phyloP scores from a whole-genome alignment of 2,797 vertebrate genomes.

The Ctenosaura bakeri region DNA sequence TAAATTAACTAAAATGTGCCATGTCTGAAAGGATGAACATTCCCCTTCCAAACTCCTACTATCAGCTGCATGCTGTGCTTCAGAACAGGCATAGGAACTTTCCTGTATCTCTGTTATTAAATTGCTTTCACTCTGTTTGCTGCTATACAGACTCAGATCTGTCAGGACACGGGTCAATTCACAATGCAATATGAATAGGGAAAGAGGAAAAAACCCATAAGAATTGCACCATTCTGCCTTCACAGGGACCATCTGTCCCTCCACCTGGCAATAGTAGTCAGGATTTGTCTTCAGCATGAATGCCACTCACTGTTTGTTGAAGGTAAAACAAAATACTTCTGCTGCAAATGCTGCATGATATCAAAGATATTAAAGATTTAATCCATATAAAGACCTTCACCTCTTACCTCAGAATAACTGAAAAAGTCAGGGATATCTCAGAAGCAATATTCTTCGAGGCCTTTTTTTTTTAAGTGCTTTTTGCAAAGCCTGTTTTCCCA shows the following conservation, averaged over 20 bases:
- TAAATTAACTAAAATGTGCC: not conserved
- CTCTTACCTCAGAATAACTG: not conserved
- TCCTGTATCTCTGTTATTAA: slow-evolving; percentile 14
- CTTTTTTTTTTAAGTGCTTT: not conserved
- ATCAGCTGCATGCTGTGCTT: not conserved
- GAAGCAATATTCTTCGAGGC: not conserved
- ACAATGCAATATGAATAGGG: slow-evolving; percentile 35
- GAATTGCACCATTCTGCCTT: slow-evolving; percentile 58
- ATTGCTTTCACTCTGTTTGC: slow-evolving; percentile 16
- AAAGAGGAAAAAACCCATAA: not conserved
- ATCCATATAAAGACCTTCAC: slow-evolving; percentile 19
- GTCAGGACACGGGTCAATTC: not conserved
- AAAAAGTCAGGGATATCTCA: not conserved
- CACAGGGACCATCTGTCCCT: slow-evolving; percentile 55
- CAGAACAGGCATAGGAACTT: not conserved
- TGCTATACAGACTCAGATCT: slow-evolving; percentile 39
- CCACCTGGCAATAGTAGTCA: slow-evolving; percentile 44
- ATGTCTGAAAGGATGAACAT: not conserved
- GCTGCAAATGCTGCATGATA: slow-evolving; percentile 1
- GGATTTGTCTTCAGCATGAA: slow-evolving; percentile 34
- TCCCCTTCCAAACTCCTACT: not conserved
- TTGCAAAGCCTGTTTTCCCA: not conserved
- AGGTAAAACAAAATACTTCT: slow-evolving; percentile 51
- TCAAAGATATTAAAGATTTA: not conserved
- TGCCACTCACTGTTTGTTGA: slow-evolving; percentile 38